phyloP scores from a whole-genome alignment of 2,113 vertebrate genomes.

The Myotis lucifugus region DNA sequence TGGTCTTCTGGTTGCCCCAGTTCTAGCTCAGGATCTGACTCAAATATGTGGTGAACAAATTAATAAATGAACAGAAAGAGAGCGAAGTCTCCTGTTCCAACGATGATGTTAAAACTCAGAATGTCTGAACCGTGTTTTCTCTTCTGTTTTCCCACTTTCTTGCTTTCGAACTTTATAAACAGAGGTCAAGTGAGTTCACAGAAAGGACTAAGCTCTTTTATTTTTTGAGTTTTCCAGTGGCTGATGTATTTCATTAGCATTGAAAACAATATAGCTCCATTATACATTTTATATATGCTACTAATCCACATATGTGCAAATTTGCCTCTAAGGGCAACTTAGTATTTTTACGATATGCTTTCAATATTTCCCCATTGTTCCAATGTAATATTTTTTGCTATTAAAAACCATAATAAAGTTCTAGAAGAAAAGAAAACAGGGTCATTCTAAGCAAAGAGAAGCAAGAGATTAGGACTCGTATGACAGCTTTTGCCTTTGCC shows the following conservation, averaged over 20 bases:
- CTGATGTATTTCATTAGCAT: slow-evolving; percentile 65
- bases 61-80: not conserved
- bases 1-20: not conserved
- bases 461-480: not conserved
- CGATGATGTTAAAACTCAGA: not conserved
- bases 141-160: not conserved
- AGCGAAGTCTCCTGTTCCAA: not conserved
- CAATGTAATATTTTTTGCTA: slow-evolving; percentile 61
- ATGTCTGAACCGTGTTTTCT: not conserved
- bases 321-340: slow-evolving; percentile 61
- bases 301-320: slow-evolving; percentile 68
- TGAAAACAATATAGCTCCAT: slow-evolving; percentile 50
- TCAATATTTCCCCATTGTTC: slow-evolving; percentile 70
- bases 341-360: slow-evolving; percentile 58
- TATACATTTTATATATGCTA: slow-evolving; percentile 60
- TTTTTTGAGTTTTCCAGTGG: not conserved
- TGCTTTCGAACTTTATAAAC: not conserved
- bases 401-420: slow-evolving; percentile 75
- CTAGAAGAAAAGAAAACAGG: not conserved
- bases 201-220: not conserved
- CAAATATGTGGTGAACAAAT: not conserved
- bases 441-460: slow-evolving; percentile 5
- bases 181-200: not conserved
- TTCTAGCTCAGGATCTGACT: not conserved
- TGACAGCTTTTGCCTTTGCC: not conserved